A percentile compares a stretch with the other conserved stretches of the same genome.
phyloP scores from a whole-genome alignment of 2,113 vertebrate genomes.

The Hiodon alosoides region DNA sequence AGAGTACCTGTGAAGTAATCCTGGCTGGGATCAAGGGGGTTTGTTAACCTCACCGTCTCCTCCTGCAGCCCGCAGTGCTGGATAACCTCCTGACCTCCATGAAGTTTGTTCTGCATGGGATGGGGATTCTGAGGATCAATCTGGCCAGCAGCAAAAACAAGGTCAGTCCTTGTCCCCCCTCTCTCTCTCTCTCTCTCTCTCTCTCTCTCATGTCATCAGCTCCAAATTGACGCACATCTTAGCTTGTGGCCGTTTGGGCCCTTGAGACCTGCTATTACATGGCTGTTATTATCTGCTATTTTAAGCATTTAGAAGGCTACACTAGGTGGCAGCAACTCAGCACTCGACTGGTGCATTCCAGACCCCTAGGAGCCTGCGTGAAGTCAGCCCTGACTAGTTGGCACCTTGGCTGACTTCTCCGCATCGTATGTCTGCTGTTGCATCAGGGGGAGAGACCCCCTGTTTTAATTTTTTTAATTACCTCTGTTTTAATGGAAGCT shows the following conservation, averaged over 20 bases:
- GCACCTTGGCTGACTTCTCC: not conserved
- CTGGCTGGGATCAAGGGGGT: not conserved
- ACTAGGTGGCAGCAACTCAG: slow-evolving; percentile 10
- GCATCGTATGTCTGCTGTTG: not conserved
- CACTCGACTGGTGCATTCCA: not conserved
- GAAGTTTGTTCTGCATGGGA: slow-evolving; percentile 68
- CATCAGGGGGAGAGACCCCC: too few species aligned
- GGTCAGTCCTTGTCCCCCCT: slow-evolving; percentile 35
- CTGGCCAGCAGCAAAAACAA: slow-evolving; percentile 63
- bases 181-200: not conserved
- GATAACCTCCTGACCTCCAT: slow-evolving; percentile 70
- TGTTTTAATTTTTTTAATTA: too few species aligned
- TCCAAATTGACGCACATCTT: not conserved
- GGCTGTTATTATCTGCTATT: not conserved
- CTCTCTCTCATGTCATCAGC: not conserved
- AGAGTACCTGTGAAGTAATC: too few species aligned
- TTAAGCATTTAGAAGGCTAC: not conserved
- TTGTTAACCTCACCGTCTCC: not conserved
- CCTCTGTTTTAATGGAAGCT: not conserved
- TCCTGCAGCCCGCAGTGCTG: slow-evolving; percentile 55
- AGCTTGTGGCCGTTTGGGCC: too few species aligned
- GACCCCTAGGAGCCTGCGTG: not conserved
- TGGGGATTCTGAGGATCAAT: slow-evolving; percentile 66
- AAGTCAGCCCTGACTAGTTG: not conserved
- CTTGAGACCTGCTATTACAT: not conserved